Evolutionary conservation across 1,140 invertebrate species (phyloP).

Genomic region (Kradibia gibbosae): DNA sequence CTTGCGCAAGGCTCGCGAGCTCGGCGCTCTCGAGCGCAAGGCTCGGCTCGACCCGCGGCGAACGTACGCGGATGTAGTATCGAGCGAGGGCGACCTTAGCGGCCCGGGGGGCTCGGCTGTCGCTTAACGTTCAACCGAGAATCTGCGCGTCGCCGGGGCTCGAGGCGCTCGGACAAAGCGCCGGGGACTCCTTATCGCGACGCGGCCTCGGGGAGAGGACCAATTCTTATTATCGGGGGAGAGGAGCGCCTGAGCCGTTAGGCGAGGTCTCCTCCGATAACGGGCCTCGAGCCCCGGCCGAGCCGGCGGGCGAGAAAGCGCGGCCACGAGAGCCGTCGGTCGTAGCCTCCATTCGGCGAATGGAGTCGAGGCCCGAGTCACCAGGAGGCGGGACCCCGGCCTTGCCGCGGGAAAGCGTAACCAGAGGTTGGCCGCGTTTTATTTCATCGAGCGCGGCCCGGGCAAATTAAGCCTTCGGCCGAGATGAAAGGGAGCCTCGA

Average conservation of each 20-base stretch:
- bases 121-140: too few species aligned
- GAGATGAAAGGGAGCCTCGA: constrained; percentile 61
- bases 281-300: too few species aligned
- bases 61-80: not conserved
- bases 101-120: too few species aligned
- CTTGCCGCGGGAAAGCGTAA: not conserved
- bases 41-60: not conserved
- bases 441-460: constrained; percentile 52
- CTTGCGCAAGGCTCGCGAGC: not conserved
- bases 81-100: too few species aligned
- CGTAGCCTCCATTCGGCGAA: not conserved
- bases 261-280: too few species aligned
- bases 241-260: too few species aligned
- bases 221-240: too few species aligned
- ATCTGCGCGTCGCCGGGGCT: too few species aligned
- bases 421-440: constrained; percentile 51
- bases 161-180: too few species aligned
- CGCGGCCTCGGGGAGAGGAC: too few species aligned
- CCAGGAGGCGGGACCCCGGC: not conserved
- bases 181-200: too few species aligned
- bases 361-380: not conserved
- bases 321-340: not conserved
- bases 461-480: constrained; percentile 65
- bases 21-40: too few species aligned
- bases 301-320: not conserved